Evolutionary conservation across 2,888 invertebrate species (phyloP).

Genomic region (Pandemis cinnamomeana): DNA sequence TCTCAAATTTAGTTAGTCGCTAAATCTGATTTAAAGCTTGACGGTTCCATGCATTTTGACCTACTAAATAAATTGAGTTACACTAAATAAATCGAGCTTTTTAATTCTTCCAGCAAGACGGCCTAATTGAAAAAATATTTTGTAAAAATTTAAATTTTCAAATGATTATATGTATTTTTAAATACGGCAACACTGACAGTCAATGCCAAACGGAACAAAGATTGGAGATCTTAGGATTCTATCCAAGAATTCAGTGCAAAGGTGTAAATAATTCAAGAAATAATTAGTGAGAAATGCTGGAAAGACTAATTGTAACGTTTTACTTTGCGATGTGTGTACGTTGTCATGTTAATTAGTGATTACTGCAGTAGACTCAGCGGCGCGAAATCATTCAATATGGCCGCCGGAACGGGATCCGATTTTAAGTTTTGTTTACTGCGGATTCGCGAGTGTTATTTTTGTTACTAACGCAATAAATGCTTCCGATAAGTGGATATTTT

Average conservation of each 20-base stretch:
- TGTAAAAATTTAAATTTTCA: too few relatives aligned
- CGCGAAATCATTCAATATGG: conserved; percentile 65
- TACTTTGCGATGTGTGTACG: conserved; percentile 27
- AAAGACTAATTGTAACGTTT: conserved; percentile 22
- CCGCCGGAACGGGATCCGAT: conserved; percentile 56
- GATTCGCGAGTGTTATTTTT: conserved; percentile 48
- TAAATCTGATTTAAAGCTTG: too few relatives aligned
- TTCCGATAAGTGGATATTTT: conserved; percentile 42
- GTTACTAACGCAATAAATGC: conserved; percentile 42
- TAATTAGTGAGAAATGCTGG: conserved; percentile 6
- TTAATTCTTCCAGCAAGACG: too few relatives aligned
- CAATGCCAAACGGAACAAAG: conserved; percentile 40
- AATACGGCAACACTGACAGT: conserved; percentile 26
- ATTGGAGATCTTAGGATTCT: conserved; percentile 19
- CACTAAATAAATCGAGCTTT: too few relatives aligned
- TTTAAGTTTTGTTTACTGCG: conserved; percentile 59
- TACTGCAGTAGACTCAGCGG: conserved; percentile 45
- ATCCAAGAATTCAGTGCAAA: conserved; percentile 2
- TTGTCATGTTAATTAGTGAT: conserved; percentile 37
- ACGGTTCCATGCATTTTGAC: too few relatives aligned
- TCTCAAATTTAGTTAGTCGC: too few relatives aligned
- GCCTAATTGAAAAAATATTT: too few relatives aligned
- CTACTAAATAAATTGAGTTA: too few relatives aligned
- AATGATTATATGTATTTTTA: not conserved
- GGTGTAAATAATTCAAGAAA: conserved; percentile 26